Base-by-base conservation (phyloP, 2,113 vertebrate species). In the Saccopteryx bilineata region DNA sequence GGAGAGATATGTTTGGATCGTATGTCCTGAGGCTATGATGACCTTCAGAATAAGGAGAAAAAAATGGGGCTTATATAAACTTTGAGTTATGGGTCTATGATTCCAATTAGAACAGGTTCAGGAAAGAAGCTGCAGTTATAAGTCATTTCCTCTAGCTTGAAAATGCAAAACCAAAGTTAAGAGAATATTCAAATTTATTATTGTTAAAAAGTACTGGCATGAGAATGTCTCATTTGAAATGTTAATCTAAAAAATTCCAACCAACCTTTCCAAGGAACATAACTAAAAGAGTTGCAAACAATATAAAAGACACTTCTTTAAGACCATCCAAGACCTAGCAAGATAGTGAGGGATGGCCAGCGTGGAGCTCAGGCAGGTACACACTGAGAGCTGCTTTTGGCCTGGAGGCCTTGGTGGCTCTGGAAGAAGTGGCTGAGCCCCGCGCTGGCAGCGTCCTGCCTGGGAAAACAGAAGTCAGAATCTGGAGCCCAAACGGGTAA, bases 11-110 rank as follows among this genome's bases (percentile, higher is more conserved):
- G 26, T n/a, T 78, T 90, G 31, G 33, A 39, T 10, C 68, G 1
- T 31, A 65, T 58, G 33, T 46, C 26, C 61, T n/a, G 80, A 69
- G 33, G 72, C 19, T 71, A 71, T 46, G 39, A 19, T 83, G 84
- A 84, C 75, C 78, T 94, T 65, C 21, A 17, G 12, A 88, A 76
- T 86, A 85, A 89, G 72, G 9, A 94, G 75, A 46, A 69, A 52
- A 76, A 91, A 56, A 78, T 81, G 21, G 81, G 56, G 24, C 13
- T 92, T 92, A 9, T 31, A 4, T 63, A 89, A 39, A 9, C 48
- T 91, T 91, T 85, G 15, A 88, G 33, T 86, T 80, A 94, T 85
- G 26, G 17, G 19, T 28, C 18, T 88, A 19, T 82, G 65, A 84
- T 88, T 91, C n/a, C 72, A 88, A 23, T 2, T 76, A 52, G 28